These are phyloP conservation scores for Callosobruchus maculatus DNA, from an alignment of 2,888 invertebrate species.

Conservation along the genomic window DNA sequence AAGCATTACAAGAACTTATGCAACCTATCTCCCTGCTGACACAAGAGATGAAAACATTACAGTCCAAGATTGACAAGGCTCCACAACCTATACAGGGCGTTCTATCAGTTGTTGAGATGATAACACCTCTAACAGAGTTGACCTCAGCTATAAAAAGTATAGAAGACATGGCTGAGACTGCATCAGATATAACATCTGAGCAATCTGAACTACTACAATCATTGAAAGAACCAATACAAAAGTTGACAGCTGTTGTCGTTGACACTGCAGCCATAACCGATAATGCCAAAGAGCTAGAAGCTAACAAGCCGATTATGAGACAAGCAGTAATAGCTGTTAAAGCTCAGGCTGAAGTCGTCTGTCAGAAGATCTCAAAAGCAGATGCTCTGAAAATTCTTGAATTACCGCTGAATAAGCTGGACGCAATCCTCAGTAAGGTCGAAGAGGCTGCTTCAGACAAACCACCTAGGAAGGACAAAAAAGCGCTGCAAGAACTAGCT, in stretches of 20 bases:
- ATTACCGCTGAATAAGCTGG: not conserved
- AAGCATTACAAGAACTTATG: too few relatives aligned
- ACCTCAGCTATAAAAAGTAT: not conserved
- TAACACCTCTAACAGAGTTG: not conserved
- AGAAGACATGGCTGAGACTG: not conserved
- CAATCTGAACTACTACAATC: not conserved
- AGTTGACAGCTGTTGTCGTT: not conserved
- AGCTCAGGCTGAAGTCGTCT: not conserved
- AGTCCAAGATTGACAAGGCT: not conserved
- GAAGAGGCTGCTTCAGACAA: conserved; percentile 1
- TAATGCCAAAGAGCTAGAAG: not conserved
- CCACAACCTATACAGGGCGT: not conserved
- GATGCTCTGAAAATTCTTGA: not conserved
- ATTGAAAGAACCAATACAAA: not conserved
- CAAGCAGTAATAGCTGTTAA: not conserved
- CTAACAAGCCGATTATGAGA: not conserved
- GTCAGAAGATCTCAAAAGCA: not conserved
- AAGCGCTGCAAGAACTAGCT: conserved; percentile 12
- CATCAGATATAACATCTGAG: not conserved
- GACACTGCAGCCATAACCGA: not conserved
- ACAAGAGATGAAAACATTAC: not conserved
- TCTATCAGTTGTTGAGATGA: not conserved
- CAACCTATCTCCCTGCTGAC: too few relatives aligned
- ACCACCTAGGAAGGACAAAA: conserved; percentile 7
- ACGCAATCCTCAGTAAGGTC: not conserved